These are phyloP conservation scores for Phymanthus crucifer DNA, from an alignment of 92 coral and sea anemone genomes.

Conservation along the genomic window DNA sequence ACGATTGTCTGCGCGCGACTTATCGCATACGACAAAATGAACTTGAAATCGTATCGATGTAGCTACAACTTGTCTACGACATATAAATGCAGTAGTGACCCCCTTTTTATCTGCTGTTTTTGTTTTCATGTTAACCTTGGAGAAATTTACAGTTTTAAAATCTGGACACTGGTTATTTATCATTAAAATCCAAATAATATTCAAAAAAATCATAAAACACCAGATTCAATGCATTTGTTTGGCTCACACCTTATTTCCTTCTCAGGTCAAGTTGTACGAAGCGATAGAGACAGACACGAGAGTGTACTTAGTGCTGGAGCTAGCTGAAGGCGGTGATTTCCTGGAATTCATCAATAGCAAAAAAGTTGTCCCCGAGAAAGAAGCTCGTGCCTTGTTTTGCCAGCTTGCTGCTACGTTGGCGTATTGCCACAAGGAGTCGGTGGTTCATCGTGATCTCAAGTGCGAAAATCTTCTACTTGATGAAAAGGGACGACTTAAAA, in stretches of 20 bases:
- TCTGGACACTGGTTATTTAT: neutral
- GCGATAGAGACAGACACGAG: slow-evolving; percentile 80
- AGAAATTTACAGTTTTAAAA: too few species aligned
- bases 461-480: slow-evolving; percentile 72
- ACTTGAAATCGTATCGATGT: too few species aligned
- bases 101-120: too few species aligned
- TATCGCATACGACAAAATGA: too few species aligned
- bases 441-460: slow-evolving; percentile 77
- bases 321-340: slow-evolving; percentile 74
- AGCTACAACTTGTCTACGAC: too few species aligned
- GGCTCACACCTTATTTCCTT: neutral
- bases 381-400: slow-evolving; percentile 64
- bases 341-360: slow-evolving; percentile 65
- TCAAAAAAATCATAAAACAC: too few species aligned
- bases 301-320: slow-evolving; percentile 63
- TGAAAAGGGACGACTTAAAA: slow-evolving; percentile 67
- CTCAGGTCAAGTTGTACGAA: slow-evolving; percentile 64
- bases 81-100: too few species aligned
- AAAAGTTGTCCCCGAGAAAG: slow-evolving; percentile 44
- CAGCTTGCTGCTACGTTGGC: slow-evolving; percentile 76
- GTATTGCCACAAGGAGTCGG: slow-evolving; percentile 66
- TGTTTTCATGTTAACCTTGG: too few species aligned
- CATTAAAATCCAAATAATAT: neutral
- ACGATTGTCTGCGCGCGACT: too few species aligned
- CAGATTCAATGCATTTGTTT: too few species aligned